Evolutionary conservation across 2,797 vertebrate genomes (phyloP).

Genomic region (Tauraco hartlaubi): DNA sequence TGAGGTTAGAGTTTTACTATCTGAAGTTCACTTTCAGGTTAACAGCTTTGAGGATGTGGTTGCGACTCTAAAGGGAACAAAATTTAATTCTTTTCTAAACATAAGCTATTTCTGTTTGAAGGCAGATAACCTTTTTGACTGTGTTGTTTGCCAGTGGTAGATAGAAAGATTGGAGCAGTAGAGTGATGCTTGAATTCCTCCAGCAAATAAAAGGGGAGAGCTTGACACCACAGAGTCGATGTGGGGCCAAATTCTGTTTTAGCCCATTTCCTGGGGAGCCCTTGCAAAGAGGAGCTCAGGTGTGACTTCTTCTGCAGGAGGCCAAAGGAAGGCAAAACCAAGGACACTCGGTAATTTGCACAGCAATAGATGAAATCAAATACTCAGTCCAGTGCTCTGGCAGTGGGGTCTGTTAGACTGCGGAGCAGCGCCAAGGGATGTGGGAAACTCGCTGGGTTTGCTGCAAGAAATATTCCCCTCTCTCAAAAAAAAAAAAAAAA

Average conservation of each 20-base stretch:
- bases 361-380: not conserved
- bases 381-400: not conserved
- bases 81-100: constrained; percentile 76
- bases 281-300: not conserved
- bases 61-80: constrained; percentile 65
- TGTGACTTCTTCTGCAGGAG: constrained; percentile 8
- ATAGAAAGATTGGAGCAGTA: constrained; percentile 31
- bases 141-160: constrained; percentile 21
- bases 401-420: not conserved
- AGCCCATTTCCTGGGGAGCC: constrained; percentile 1
- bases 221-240: not conserved
- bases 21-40: constrained; percentile 77
- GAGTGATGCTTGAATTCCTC: constrained; percentile 62
- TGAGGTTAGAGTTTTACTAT: constrained; percentile 52
- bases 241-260: constrained; percentile 6
- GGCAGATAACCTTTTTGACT: constrained; percentile 63
- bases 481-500: not conserved
- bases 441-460: not conserved
- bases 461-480: not conserved
- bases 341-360: not conserved
- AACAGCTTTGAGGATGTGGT: constrained; percentile 75
- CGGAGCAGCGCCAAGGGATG: constrained; percentile 6
- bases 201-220: constrained; percentile 13
- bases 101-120: constrained; percentile 69
- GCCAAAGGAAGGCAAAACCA: not conserved